Base-by-base conservation (phyloP, 2,888 invertebrate species). In the Slavum lentiscoides region DNA sequence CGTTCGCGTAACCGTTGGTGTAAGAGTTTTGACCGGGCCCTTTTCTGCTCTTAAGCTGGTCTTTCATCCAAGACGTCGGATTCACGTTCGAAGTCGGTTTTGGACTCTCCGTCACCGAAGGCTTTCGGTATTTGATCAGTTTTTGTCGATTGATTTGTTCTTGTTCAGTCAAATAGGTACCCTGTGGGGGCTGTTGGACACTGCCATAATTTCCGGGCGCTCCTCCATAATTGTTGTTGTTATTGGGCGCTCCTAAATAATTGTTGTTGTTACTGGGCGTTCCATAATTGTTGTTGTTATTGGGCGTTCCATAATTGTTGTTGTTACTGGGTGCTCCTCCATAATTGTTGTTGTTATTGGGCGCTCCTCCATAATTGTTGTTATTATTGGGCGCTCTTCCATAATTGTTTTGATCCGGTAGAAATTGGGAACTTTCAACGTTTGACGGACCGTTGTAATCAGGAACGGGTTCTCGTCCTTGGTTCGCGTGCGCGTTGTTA, bases 21-120 rank as follows among this genome's bases (percentile, higher is more conserved):
- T 58, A 62, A 37, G 55, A 39, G 15, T 58, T 72, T 72, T 58
- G 58, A n/a, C 21, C 37, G 21, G 58, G 2, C 0, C 23, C 23
- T 43, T 72, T 64, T 66, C 55, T 80, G 17, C 13, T 58, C 23
- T 80, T 80, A 19, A 80, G 64, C 30, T 80, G 70, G 53, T 39
- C 70, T 62, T 53, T 53, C 5, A 80, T 80, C 80, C 80, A 80
- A 72, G 80, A 64, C 30, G 61, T 80, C 55, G 80, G 80, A 80
- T 62, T 58, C 13, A 80, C 30, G 23, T 37, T 70, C n/a, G 70
- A 39, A 64, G 80, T n/a, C 58, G 59, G 23, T 39, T 72, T 39
- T 43, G 37, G 23, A n/a, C 61, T 37, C 55, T 64, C 53, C 49
- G 64, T 74, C 37, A 23, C 19, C 15, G 17, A 53, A n/a, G 69